These are phyloP conservation scores for Neoaliturus tenellus DNA, from an alignment of 2,888 invertebrate genomes.

Conservation along the genomic window DNA sequence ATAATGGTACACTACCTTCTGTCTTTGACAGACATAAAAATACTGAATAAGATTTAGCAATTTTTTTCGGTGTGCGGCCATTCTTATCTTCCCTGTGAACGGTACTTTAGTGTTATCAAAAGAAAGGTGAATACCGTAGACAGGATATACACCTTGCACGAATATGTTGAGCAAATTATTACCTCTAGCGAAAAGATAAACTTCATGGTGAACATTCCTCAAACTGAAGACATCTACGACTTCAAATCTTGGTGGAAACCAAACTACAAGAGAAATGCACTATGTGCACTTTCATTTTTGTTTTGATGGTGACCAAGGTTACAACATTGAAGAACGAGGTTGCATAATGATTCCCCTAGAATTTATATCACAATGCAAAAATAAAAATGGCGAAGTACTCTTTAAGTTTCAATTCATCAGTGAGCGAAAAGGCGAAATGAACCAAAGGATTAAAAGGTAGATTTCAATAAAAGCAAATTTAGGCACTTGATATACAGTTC, in stretches of 20 bases:
- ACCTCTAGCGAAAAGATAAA: too few relatives aligned
- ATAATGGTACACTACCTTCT: conserved; percentile 10
- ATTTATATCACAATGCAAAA: too few relatives aligned
- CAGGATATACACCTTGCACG: too few relatives aligned
- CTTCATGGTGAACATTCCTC: conserved; percentile 35
- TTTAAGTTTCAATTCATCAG: too few relatives aligned
- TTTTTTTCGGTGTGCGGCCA: conserved; percentile 33
- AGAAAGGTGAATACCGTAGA: too few relatives aligned
- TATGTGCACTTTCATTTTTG: conserved; percentile 19
- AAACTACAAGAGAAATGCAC: conserved; percentile 37
- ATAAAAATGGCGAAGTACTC: too few relatives aligned
- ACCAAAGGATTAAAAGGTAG: conserved; percentile 29
- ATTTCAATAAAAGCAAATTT: conserved; percentile 39
- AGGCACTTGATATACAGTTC: conserved; percentile 40
- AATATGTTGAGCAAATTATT: too few relatives aligned
- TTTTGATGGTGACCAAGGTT: too few relatives aligned
- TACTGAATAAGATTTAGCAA: conserved; percentile 23
- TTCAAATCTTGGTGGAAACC: conserved; percentile 48
- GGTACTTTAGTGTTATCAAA: conserved; percentile 39
- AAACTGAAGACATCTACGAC: conserved; percentile 39
- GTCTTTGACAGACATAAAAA: conserved; percentile 29
- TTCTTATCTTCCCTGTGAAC: conserved; percentile 39
- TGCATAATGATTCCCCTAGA: too few relatives aligned
- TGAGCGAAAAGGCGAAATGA: conserved; percentile 9
- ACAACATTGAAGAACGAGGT: too few relatives aligned